Percentiles rank a stretch among this genome's conserved stretches.
phyloP scores from a whole-genome alignment of 2,113 vertebrate species.

The Silurus asotus region DNA sequence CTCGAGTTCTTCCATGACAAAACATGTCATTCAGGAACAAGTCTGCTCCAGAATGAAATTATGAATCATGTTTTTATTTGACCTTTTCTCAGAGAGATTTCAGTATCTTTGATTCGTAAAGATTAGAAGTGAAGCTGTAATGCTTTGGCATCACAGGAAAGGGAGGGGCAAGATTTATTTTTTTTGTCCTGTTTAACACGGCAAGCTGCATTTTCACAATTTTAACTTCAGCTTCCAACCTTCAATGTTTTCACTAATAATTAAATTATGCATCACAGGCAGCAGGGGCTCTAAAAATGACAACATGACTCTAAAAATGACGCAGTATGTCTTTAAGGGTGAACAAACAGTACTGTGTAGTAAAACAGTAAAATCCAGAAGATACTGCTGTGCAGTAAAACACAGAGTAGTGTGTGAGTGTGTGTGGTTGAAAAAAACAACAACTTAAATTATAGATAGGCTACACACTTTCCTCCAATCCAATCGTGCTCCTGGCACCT shows the following conservation, averaged over 20 bases:
- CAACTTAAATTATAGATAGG: neutral
- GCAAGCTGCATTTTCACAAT: neutral
- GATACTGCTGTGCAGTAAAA: neutral
- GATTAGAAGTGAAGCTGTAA: neutral
- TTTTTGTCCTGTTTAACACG: neutral
- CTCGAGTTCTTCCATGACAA: neutral
- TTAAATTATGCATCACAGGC: neutral
- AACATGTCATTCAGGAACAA: neutral
- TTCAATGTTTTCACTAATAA: neutral
- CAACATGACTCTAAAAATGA: neutral
- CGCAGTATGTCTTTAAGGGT: neutral
- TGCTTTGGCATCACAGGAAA: neutral
- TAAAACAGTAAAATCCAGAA: neutral
- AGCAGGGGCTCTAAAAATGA: neutral
- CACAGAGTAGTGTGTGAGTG: neutral
- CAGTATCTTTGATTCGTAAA: neutral
- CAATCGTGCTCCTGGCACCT: neutral
- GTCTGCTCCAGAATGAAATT: neutral
- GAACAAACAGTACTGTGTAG: neutral
- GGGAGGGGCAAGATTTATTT: neutral
- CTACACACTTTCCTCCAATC: neutral
- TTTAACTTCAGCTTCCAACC: neutral
- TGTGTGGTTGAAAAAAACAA: neutral
- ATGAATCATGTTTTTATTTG: neutral
- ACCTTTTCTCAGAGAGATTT: neutral